Evolutionary conservation across 1,140 invertebrate genomes (phyloP), one percentile per base, ranked within the genome.

Genomic region (Aphis craccivora): DNA sequence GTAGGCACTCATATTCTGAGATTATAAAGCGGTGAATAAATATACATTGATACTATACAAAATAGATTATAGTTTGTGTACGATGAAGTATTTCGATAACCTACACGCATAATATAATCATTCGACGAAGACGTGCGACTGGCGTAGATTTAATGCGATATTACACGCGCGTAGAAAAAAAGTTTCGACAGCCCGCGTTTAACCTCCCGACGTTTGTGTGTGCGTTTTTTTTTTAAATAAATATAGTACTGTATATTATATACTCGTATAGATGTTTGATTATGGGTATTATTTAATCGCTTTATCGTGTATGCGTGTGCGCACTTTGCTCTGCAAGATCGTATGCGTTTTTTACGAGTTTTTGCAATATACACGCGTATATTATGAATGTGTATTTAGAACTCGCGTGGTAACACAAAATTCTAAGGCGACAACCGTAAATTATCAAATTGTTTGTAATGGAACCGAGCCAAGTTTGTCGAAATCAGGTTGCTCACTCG

Each of bases 211-310:
- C n/a, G n/a, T 51, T 51, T 51, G 48, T 51, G 48, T 51, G 18
- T 51, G 1, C 18, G 48, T 51, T 60, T 30, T 76, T 76, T 67
- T 67, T 67, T 14, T 18, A 67, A n/a, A n/a, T n/a, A 76, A 76
- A 76, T 18, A 76, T 20, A 51, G 48, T 20, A 51, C 48, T 14
- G 30, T 60, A 60, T 18, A 76, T 9, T 30, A 45, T n/a, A 3
- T n/a, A n/a, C n/a, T n/a, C n/a, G 60, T 30, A n/a, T n/a, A 76
- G 30, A 76, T 14, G 60, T 76, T 76, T 76, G 60, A 76, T 76
- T 76, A 76, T 76, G n/a, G 60, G 60, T 76, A 76, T 76, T 76
- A 76, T 76, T 76, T 76, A 76, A 86, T 86, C 40, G 40, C 30
- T 87, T 18, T 25, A 45, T 45, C 30, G 40, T 43, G 84, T 30